Evolutionary conservation across 2,797 vertebrate species (phyloP), one percentile per base, ranked within the genome.

Genomic region (Eutrigla gurnardus): DNA sequence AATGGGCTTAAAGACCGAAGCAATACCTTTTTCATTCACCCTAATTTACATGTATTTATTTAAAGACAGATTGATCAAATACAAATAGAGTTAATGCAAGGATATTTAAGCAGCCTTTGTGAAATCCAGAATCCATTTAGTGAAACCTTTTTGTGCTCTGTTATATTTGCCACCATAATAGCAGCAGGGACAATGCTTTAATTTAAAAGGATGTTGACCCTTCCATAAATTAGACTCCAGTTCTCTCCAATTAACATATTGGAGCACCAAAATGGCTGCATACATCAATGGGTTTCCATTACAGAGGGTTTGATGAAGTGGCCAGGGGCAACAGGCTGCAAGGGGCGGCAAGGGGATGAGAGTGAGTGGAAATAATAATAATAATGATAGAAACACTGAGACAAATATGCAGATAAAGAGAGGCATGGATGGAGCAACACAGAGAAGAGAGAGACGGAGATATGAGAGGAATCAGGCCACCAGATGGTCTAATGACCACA

Each of bases 401-500:
- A 53, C 13, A 72, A 49, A 75, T 64, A 43, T 35, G 5, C 9
- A 67, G 25, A 58, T 36, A 36, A 75, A 70, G 6, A 73, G 53
- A 54, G 52, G 58, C 69, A 75, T 53, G 73, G 43, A 49, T 40
- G 42, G 61, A 25, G 25, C 25, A 25, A 25, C 25, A 25, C 25
- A 25, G 25, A 25, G 25, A 68, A 6, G 50, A 78, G 60, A 58
- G 66, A 84, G 79, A 69, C 60, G 17, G 77, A 82, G 74, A 82
- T 86, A 81, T 80, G 77, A 82, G 63, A 75, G 65, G 76, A 75
- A 77, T 89, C 87, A 80, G 86, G 82, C 75, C 85, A 87, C 88
- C 93, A 94, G 91, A 93, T 94, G 92, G 92, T 86, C 86, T 91
- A 92, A 92, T 92, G 91, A 92, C 86, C 89, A 85, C 86, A 91